Conservation (phyloP, 35 echinoderm and acorn worm genomes). For the Hemicentrotus pulcherrimus region DNA sequence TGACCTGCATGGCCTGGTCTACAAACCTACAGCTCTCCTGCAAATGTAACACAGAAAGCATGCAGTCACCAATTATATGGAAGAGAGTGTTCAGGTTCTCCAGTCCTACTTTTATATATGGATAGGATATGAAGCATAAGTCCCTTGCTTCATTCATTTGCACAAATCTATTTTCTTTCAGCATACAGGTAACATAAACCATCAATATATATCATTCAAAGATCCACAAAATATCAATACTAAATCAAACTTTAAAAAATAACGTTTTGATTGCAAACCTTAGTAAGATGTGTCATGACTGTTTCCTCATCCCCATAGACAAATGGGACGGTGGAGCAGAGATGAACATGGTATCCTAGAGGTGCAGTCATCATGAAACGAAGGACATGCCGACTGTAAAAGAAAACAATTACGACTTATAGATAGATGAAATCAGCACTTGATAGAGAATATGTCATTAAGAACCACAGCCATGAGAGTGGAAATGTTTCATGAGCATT, state of each 20-base stretch:
- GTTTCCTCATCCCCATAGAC: slow-evolving; percentile 96
- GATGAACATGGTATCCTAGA: slow-evolving; percentile 95
- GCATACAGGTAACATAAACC: too few species aligned
- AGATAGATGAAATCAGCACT: background rate
- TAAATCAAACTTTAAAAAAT: too few species aligned
- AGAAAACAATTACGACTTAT: background rate
- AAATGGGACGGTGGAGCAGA: slow-evolving; percentile 86
- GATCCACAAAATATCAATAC: too few species aligned
- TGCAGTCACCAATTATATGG: background rate
- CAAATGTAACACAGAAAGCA: background rate
- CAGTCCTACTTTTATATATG: too few species aligned
- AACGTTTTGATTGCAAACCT: slow-evolving; percentile 50
- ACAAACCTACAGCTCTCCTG: slow-evolving; percentile 98
- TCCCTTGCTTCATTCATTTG: too few species aligned
- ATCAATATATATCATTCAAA: too few species aligned
- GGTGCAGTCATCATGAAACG: slow-evolving; percentile 98
- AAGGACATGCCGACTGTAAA: slow-evolving; percentile 81
- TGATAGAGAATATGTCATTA: too few species aligned
- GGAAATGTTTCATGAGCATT: background rate
- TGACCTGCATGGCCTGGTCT: slow-evolving; percentile 88
- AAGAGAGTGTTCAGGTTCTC: too few species aligned
- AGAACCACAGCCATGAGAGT: too few species aligned
- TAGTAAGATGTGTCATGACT: slow-evolving; percentile 80
- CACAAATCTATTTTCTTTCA: too few species aligned
- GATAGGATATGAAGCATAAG: too few species aligned